These are phyloP conservation scores for Cylas formicarius DNA, from an alignment of 1,140 invertebrate species.

Conservation along the genomic window DNA sequence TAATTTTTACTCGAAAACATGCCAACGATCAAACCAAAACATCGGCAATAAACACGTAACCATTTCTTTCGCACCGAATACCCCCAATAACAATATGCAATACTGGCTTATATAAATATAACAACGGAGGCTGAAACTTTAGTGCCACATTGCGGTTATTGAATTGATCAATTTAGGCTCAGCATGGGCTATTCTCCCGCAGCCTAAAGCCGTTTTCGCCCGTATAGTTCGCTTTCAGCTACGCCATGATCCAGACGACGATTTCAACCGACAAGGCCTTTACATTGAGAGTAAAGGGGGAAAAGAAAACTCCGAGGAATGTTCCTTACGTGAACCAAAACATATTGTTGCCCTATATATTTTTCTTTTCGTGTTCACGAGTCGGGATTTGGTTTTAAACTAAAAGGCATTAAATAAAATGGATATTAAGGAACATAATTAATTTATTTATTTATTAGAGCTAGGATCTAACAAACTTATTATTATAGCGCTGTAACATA, in stretches of 20 bases:
- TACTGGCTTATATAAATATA: conserved; percentile 40
- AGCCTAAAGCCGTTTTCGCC: conserved; percentile 25
- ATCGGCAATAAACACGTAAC: no score
- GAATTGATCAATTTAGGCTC: conserved; percentile 43
- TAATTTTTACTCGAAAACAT: no score
- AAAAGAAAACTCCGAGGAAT: conserved; percentile 36
- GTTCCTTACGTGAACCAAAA: conserved; percentile 36
- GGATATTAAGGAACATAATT: no score
- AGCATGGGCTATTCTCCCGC: conserved; percentile 36
- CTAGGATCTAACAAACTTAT: no score
- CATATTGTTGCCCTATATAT: conserved; percentile 42
- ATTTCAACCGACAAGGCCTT: conserved; percentile 35
- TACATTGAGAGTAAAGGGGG: conserved; percentile 40
- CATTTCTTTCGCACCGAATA: no score
- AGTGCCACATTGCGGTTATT: conserved; percentile 42
- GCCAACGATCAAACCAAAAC: no score
- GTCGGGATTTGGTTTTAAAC: no score
- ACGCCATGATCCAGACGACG: conserved; percentile 33
- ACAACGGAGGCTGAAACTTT: conserved; percentile 38
- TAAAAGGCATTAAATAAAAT: no score
- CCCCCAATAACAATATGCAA: no score
- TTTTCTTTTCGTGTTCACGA: no score
- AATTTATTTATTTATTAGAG: no score
- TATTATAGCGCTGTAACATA: no score
- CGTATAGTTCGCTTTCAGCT: conserved; percentile 23